These are phyloP conservation scores for Clostera curtula DNA, from an alignment of 2,888 invertebrate species.

Conservation along the genomic window DNA sequence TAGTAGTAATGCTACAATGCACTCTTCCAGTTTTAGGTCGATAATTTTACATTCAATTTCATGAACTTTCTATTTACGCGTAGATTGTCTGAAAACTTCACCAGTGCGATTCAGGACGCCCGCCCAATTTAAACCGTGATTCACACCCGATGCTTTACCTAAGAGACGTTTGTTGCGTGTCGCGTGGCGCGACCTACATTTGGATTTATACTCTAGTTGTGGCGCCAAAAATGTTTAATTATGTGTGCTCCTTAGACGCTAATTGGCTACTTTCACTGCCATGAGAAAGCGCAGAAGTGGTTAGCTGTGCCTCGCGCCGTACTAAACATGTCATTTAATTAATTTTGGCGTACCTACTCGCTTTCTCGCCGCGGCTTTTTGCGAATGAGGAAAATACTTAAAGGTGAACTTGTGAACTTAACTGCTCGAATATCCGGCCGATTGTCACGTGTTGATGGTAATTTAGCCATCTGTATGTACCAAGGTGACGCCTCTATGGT, in stretches of 20 bases:
- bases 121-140: not conserved
- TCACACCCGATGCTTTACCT: slow-evolving; percentile 1
- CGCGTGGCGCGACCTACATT: slow-evolving; percentile 16
- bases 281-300: slow-evolving; percentile 17
- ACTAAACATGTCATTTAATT: slow-evolving; percentile 14
- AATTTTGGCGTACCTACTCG: slow-evolving; percentile 5
- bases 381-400: slow-evolving; percentile 2
- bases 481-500: not conserved
- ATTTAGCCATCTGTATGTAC: not conserved
- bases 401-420: slow-evolving; percentile 2
- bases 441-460: not conserved
- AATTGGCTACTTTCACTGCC: slow-evolving; percentile 22
- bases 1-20: too few species aligned
- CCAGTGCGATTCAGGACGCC: slow-evolving; percentile 1
- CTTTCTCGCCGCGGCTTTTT: slow-evolving; percentile 12
- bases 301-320: too few species aligned
- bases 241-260: slow-evolving; percentile 15
- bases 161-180: slow-evolving; percentile 6
- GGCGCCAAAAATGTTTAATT: slow-evolving; percentile 24
- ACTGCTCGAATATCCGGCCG: not conserved
- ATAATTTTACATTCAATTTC: slow-evolving; percentile 13
- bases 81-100: slow-evolving; percentile 1
- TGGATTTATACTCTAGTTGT: slow-evolving; percentile 23
- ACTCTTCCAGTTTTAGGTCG: too few species aligned
- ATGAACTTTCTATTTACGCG: slow-evolving; percentile 19